Percentiles rank a stretch among this genome's conserved stretches.
Evolutionary conservation across 37 sponge, comb jelly and placozoan species (phyloP).

Genomic region (Beroe forskalii): DNA sequence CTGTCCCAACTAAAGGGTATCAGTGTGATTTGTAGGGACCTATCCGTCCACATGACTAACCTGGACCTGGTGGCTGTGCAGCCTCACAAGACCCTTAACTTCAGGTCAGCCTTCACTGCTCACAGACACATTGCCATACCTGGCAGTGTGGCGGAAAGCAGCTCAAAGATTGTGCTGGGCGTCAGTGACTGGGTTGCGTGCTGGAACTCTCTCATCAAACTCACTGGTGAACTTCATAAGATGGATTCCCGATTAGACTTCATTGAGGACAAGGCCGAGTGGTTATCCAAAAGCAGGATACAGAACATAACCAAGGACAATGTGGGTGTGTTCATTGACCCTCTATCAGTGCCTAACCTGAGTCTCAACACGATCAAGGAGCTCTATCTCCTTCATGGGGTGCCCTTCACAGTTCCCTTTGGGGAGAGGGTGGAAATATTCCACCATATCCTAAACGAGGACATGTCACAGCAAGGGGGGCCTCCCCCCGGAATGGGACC

Average conservation of each 20-base stretch:
- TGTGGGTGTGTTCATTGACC: conserved; percentile 34
- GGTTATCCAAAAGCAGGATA: background rate
- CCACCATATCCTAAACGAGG: conserved; percentile 15
- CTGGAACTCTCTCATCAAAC: background rate
- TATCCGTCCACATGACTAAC: background rate
- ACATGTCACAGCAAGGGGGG: background rate
- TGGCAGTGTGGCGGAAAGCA: background rate
- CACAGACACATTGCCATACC: conserved; percentile 16
- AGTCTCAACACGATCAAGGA: conserved; percentile 32
- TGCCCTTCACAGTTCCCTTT: conserved; percentile 35
- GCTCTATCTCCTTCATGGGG: conserved; percentile 30
- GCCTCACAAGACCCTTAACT: conserved; percentile 42
- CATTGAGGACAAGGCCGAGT: background rate
- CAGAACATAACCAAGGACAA: conserved; percentile 28
- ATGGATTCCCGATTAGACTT: background rate
- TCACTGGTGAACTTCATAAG: conserved; percentile 4
- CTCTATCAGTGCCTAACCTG: background rate
- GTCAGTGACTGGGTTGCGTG: conserved; percentile 22
- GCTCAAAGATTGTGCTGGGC: background rate
- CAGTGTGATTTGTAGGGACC: background rate
- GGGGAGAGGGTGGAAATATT: background rate
- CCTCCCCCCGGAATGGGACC: background rate
- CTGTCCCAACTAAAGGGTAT: background rate
- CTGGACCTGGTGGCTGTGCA: conserved; percentile 19
- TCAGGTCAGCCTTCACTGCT: conserved; percentile 29